Percentiles rank a stretch among this genome's conserved stretches.
Conservation (phyloP, 2,113 vertebrate species). For the Sclerurus mexicanus region DNA sequence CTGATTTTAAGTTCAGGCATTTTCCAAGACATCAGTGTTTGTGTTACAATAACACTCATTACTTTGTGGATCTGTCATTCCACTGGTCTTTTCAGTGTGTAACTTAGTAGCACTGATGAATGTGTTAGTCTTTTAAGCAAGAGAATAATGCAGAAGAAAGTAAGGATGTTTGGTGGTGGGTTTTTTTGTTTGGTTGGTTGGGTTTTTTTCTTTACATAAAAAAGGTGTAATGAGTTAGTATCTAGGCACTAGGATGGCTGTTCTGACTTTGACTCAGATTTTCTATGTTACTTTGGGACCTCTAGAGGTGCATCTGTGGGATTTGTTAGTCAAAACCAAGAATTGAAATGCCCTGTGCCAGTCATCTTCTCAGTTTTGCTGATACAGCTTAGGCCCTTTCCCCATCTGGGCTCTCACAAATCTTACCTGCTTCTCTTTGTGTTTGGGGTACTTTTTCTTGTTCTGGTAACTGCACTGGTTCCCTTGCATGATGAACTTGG, state of each 20-base stretch:
- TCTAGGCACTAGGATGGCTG: too few species aligned
- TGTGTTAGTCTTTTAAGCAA: not conserved
- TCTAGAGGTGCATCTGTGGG: not conserved
- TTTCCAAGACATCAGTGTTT: not conserved
- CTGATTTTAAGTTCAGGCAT: not conserved
- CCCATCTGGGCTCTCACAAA: too few species aligned
- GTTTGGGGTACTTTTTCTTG: too few species aligned
- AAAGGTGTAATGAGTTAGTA: not conserved
- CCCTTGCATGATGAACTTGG: too few species aligned
- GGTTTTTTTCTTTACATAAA: not conserved
- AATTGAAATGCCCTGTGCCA: too few species aligned
- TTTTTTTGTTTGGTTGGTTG: not conserved
- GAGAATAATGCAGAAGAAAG: not conserved
- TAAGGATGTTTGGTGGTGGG: not conserved
- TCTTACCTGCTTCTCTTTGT: too few species aligned
- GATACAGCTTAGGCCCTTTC: too few species aligned
- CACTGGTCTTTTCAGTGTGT: not conserved
- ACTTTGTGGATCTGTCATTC: not conserved
- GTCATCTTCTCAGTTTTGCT: too few species aligned
- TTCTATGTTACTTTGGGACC: not conserved
- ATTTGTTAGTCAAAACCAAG: not conserved
- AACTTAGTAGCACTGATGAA: not conserved
- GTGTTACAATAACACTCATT: not conserved
- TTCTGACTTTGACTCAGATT: not conserved
- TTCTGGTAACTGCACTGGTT: too few species aligned